phyloP scores from a whole-genome alignment of 2,888 invertebrate genomes.

The Zele albiditarsus region DNA sequence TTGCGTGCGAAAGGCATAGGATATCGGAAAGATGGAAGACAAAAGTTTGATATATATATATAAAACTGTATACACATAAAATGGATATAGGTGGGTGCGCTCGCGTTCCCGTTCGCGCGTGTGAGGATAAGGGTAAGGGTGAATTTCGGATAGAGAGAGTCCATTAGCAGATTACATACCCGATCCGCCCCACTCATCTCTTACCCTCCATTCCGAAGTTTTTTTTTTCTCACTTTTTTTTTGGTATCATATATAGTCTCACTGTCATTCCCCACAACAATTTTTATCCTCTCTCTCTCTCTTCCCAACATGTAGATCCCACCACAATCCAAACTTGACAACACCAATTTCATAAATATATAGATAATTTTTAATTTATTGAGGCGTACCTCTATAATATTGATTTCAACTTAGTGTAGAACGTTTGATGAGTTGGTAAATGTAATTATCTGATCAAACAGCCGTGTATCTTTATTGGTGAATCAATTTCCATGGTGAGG shows the following conservation, averaged over 20 bases:
- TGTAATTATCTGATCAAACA: conserved; percentile 67
- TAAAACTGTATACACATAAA: background rate
- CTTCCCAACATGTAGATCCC: background rate
- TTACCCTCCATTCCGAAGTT: conserved; percentile 57
- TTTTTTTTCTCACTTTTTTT: conserved; percentile 28
- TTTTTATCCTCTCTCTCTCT: conserved; percentile 24
- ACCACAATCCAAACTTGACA: background rate
- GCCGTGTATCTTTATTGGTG: conserved; percentile 63
- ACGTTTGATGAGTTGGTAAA: conserved; percentile 57
- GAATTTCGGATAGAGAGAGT: conserved; percentile 60
- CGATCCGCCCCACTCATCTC: conserved; percentile 64
- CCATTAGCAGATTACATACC: conserved; percentile 73
- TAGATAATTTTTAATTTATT: background rate
- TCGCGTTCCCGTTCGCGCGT: background rate
- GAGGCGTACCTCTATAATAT: background rate
- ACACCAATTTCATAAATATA: background rate
- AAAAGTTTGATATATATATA: background rate
- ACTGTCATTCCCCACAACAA: conserved; percentile 20
- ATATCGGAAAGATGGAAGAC: background rate
- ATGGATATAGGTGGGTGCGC: background rate
- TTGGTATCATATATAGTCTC: conserved; percentile 6
- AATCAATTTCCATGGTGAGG: conserved; percentile 50
- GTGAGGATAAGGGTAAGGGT: conserved; percentile 46
- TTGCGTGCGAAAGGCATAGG: background rate
- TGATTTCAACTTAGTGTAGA: conserved; percentile 18